Base-by-base conservation (phyloP, 2,888 invertebrate species). In the Anagyrus pseudococci region DNA sequence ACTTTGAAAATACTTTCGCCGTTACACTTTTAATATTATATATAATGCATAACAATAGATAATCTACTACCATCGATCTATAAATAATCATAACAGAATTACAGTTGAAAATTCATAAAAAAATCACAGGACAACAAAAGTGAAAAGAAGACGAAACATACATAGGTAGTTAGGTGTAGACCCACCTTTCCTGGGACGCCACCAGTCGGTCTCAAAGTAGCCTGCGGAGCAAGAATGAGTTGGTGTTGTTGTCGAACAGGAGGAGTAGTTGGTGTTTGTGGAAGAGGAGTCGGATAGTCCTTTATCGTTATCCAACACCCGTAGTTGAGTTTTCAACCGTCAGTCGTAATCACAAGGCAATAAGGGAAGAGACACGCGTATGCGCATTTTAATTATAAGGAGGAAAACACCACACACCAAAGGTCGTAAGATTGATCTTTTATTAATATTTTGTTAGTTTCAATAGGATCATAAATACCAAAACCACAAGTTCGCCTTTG, bases 171-270 rank as follows among this genome's bases (percentile, higher is more conserved):
- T 80, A 80, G 80, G 80, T 80, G 80, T 77, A 81, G 83, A 86
- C 86, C 88, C 90, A 94, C 94, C 94, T 95, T 94, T 94, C 83
- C 94, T 89, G 83, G 94, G 94, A 87, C 94, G 91, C 93, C 94
- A 94, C 94, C 94, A 94, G 88, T 94, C 94, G 76, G 79, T 80
- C 91, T 95, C 94, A 92, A 93, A 93, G 90, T 94, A 94, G 89
- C 94, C 94, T 94, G 92, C 91, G 91, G 93, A 91, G 80, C 80
- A 81, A 81, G 77, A 81, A 79, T 81, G 79, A 80, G 80, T 79
- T 80, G 80, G 78, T 80, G 79, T 77, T 77, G 80, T 74, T 79
- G 80, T 78, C 73, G 79, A 78, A 78, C 77, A 80, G 77, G 76
- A 80, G 73, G 78, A 79, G 78, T 74, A 76, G 79, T 80, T 80